These are phyloP conservation scores for Geococcyx californianus DNA, from an alignment of 2,113 vertebrate genomes.

Conservation along the genomic window DNA sequence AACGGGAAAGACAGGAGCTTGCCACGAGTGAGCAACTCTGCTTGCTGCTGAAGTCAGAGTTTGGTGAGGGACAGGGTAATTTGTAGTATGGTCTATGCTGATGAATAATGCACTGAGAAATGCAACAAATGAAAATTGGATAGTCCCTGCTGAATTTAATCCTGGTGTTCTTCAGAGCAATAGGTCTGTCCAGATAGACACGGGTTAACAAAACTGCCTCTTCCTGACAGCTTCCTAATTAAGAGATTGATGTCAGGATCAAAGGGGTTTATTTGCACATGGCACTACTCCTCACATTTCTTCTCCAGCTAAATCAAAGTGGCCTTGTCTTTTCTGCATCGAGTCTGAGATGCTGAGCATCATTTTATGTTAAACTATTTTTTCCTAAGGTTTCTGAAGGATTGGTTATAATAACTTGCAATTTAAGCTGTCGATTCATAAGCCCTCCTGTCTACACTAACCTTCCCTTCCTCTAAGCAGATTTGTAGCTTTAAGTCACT, in stretches of 20 bases:
- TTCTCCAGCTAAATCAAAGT: slow-evolving; percentile 1
- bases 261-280: slow-evolving; percentile 34
- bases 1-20: not conserved
- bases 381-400: not conserved
- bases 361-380: not conserved
- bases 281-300: not conserved
- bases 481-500: slow-evolving; percentile 57
- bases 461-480: slow-evolving; percentile 50
- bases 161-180: slow-evolving; percentile 1
- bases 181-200: not conserved
- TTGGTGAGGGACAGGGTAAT: not conserved
- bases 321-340: not conserved
- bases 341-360: not conserved
- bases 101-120: not conserved
- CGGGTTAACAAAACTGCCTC: not conserved
- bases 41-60: not conserved
- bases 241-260: slow-evolving; percentile 55
- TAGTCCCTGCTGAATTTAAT: slow-evolving; percentile 1
- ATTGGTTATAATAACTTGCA: not conserved
- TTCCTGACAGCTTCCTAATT: slow-evolving; percentile 40
- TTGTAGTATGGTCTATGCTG: not conserved
- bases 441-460: not conserved
- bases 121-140: not conserved
- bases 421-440: not conserved
- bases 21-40: not conserved